Evolutionary conservation across 2,797 vertebrate genomes (phyloP).

Genomic region (Gastrophryne carolinensis): DNA sequence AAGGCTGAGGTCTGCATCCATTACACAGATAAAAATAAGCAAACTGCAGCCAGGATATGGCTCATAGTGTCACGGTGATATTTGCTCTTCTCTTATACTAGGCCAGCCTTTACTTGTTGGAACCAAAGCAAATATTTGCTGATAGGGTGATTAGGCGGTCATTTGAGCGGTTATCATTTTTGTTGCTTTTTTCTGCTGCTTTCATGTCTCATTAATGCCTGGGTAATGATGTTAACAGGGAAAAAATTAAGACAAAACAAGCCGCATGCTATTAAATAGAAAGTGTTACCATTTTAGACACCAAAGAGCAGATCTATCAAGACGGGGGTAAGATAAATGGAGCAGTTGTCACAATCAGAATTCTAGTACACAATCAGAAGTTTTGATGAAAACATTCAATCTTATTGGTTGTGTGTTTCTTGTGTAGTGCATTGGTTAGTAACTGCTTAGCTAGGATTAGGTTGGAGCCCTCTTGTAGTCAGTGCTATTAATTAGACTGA

Average conservation of each 20-base stretch:
- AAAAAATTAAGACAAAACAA: neutral
- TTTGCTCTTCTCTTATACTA: constrained; percentile 2
- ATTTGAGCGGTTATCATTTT: neutral
- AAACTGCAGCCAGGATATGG: neutral
- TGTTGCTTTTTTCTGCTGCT: neutral
- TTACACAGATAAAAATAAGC: neutral
- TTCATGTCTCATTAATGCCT: neutral
- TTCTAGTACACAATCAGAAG: no score
- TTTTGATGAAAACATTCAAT: no score
- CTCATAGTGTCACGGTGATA: neutral
- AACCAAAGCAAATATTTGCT: constrained; percentile 24
- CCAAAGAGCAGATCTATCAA: no score
- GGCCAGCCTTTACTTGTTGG: constrained; percentile 13
- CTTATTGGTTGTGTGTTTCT: no score
- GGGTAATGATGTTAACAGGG: neutral
- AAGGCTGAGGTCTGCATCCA: neutral
- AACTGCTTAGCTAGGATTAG: no score
- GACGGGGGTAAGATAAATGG: no score
- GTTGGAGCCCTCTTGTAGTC: no score
- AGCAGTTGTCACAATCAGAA: no score
- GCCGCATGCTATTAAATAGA: neutral
- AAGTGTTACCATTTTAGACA: no score
- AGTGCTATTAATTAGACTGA: no score
- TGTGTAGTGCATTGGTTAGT: no score
- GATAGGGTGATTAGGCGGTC: neutral